These are phyloP conservation scores for Ascaphus truei DNA, from an alignment of 2,113 vertebrate species.

Conservation along the genomic window DNA sequence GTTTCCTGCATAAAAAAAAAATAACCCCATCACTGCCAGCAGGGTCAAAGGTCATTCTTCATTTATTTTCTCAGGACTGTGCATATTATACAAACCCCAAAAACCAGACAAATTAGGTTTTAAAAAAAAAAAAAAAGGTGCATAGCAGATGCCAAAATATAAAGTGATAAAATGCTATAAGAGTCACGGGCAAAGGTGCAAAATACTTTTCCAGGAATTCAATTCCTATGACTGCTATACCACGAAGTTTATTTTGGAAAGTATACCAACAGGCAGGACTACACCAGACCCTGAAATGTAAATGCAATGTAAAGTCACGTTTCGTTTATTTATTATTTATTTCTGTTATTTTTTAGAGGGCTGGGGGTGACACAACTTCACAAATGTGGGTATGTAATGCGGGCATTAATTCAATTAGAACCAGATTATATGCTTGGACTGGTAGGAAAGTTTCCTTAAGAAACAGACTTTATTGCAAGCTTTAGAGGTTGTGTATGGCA, in stretches of 20 bases:
- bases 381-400: neutral
- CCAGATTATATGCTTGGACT: neutral
- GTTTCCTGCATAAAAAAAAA: neutral
- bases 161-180: too few relatives aligned
- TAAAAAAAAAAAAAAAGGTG: neutral
- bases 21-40: too few relatives aligned
- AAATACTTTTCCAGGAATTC: neutral
- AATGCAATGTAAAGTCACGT: neutral
- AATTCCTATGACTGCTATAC: neutral
- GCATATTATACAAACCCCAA: too few relatives aligned
- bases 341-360: too few relatives aligned
- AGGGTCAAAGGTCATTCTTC: too few relatives aligned
- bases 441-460: constrained; percentile 8
- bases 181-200: too few relatives aligned
- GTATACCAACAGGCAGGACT: neutral
- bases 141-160: neutral
- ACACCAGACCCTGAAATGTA: neutral
- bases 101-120: constrained; percentile 7
- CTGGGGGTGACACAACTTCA: neutral
- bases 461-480: constrained; percentile 14
- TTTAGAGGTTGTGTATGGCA: constrained; percentile 10
- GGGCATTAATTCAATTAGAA: constrained; percentile 21
- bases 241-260: too few relatives aligned
- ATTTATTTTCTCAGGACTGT: too few relatives aligned
- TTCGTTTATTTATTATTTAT: neutral